Percentiles rank a stretch among this genome's conserved stretches.
Evolutionary conservation across 2,113 vertebrate genomes (phyloP).

Genomic region (Ammodytes dubius): DNA sequence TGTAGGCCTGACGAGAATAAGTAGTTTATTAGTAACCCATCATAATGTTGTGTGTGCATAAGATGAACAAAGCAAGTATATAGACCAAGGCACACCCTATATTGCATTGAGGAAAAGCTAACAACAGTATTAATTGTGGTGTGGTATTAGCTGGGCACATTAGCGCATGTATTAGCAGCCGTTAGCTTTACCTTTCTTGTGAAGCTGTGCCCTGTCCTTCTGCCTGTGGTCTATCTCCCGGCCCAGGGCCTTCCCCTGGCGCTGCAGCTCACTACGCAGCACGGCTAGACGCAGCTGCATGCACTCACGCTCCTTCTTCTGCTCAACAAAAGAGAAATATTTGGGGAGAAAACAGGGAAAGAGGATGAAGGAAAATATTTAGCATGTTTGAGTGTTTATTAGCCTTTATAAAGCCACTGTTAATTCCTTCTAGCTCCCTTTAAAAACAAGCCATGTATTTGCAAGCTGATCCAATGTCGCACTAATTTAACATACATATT

Average conservation of each 20-base stretch:
- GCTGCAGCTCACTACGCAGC: slow-evolving; percentile 92
- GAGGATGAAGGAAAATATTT: slow-evolving; percentile 23
- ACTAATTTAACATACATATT: slow-evolving; percentile 32
- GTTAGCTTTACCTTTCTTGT: slow-evolving; percentile 87
- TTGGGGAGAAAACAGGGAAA: slow-evolving; percentile 28
- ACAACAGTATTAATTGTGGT: not conserved
- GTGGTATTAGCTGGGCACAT: not conserved
- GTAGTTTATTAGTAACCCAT: not conserved
- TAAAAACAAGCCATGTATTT: slow-evolving; percentile 46
- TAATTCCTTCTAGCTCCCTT: slow-evolving; percentile 34
- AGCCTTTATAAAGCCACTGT: slow-evolving; percentile 24
- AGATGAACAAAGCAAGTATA: not conserved
- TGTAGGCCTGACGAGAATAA: not conserved
- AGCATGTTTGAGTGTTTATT: slow-evolving; percentile 46
- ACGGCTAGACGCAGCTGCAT: slow-evolving; percentile 94
- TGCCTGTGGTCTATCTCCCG: slow-evolving; percentile 89
- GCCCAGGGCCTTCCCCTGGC: slow-evolving; percentile 92
- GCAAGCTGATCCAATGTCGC: slow-evolving; percentile 29
- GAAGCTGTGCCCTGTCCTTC: slow-evolving; percentile 87
- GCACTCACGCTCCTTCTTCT: slow-evolving; percentile 97
- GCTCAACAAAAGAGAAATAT: slow-evolving; percentile 24
- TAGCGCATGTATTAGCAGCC: not conserved
- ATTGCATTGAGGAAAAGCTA: not conserved
- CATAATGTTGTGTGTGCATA: not conserved
- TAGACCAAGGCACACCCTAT: not conserved